These are phyloP conservation scores for Tachystola acroxantha DNA, from an alignment of 2,888 invertebrate species.

Conservation along the genomic window DNA sequence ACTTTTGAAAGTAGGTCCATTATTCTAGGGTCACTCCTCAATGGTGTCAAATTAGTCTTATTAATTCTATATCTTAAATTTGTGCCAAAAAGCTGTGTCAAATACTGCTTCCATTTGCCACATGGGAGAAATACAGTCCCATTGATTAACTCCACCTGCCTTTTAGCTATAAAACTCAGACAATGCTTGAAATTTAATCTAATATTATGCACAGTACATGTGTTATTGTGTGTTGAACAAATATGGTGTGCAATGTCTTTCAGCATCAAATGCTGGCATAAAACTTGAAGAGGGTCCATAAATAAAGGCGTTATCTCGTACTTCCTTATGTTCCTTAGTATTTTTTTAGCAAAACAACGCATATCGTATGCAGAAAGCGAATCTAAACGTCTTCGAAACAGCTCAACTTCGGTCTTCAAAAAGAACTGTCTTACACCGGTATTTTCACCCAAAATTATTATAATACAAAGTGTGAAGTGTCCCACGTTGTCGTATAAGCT, in stretches of 20 bases:
- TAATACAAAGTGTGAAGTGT: constrained; percentile 75
- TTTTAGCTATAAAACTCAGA: constrained; percentile 66
- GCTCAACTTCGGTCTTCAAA: constrained; percentile 45
- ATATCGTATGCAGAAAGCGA: constrained; percentile 48
- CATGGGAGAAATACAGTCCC: constrained; percentile 77
- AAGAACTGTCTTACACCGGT: constrained; percentile 45
- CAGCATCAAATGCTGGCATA: constrained; percentile 52
- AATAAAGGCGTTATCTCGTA: constrained; percentile 21
- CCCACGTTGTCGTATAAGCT: constrained; percentile 78
- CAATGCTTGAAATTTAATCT: constrained; percentile 76
- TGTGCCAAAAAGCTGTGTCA: constrained; percentile 62
- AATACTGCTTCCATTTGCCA: constrained; percentile 72
- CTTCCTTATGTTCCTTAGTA: constrained; percentile 46
- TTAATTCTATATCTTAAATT: constrained; percentile 52
- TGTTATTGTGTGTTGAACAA: constrained; percentile 27
- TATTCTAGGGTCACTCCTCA: constrained; percentile 55
- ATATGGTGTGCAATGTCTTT: constrained; percentile 55
- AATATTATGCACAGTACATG: constrained; percentile 43
- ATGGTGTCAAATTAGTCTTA: constrained; percentile 31
- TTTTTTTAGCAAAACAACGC: constrained; percentile 52
- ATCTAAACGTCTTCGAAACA: constrained; percentile 44
- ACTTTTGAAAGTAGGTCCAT: constrained; percentile 43
- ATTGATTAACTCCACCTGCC: constrained; percentile 67
- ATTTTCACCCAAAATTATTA: constrained; percentile 43
- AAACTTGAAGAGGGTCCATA: constrained; percentile 35